Evolutionary conservation across 2,113 vertebrate species (phyloP), one percentile per base, ranked within the genome.

Genomic region (Ciconia stormi): DNA sequence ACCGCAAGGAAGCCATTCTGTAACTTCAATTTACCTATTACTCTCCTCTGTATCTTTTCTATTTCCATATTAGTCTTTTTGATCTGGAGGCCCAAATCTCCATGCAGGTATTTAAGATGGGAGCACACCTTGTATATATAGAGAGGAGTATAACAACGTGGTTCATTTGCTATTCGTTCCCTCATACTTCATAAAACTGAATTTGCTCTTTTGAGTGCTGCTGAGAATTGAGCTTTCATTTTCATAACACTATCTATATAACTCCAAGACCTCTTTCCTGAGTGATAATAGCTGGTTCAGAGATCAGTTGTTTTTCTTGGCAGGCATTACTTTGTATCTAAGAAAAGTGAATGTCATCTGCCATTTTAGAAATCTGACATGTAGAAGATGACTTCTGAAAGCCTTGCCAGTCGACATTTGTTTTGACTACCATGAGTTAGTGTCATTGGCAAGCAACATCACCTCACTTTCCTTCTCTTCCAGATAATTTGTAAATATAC

Each of bases 401-500:
- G 40, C 32, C 38, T 87, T 91, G 32, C 34, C 55, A 87, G 29
- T 87, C 1, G 0, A 22, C 46, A 27, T 92, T 78, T 96, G 80
- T 92, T 96, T 96, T 94, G 83, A 87, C 91, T 96, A 25, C 44
- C 69, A 47, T 59, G 20, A 87, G 63, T 56, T 62, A 55, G 63
- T 63, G 16, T 62, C 46, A 81, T 11, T 94, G 91, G 67, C 89
- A 95, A 89, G n/a, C 10, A 89, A 50, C 20, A 71, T 53, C 42
- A 50, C n/a, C 44, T 56, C 56, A 69, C 8, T 74, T 16, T 52
- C 30, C 52, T 50, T 71, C 70, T 86, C 65, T 67, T 84, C 47
- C 9, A 82, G 50, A 94, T 27, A 63, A 84, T 55, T 74, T 10
- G 6, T 71, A 55, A 95, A 53, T 29, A 34, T 58, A 82, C 62